Evolutionary conservation across 1,140 invertebrate genomes (phyloP), one percentile per base, ranked within the genome.

Genomic region (Idris sp.): DNA sequence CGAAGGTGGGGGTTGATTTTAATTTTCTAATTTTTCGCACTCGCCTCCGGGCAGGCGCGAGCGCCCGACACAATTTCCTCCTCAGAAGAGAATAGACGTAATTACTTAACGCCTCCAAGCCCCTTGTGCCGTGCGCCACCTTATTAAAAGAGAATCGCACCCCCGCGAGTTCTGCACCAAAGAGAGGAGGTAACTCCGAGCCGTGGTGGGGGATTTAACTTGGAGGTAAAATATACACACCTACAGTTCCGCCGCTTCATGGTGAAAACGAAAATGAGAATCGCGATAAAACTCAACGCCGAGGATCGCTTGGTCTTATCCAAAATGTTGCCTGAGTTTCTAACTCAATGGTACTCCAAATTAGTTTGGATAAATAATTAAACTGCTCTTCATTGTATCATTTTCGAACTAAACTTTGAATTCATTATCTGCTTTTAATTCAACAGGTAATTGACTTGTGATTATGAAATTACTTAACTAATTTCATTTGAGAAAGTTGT

Each of bases 11-110:
- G 80, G 81, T 78, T 87, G 84, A 87, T 87, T 88, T 86, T 88
- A 86, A 87, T 87, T 88, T 88, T 82, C 85, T 83, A 86, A 86
- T 85, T 87, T 86, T 86, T 86, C 82, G 79, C 79, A 79, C 76
- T 78, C 58, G 69, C 74, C 67, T 69, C 11, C 38, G 71, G 64
- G 64, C 49, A 51, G 62, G 69, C 69, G 61, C 22, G 51, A 68
- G 64, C 51, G 26, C 15, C 31, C 56, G 74, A 71, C 79, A 72
- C 71, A 82, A 86, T 87, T 86, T 85, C 80, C 84, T 84, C 68
- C 71, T 79, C 80, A 82, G 82, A 84, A 84, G 85, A 87, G 85
- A 87, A 87, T 84, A 85, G 84, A 86, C 84, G 84, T 87, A 87
- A 87, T 87, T 87, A 87, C 85, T 87, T 87, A 87, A 87, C 86